Base-by-base conservation (phyloP, 2,113 vertebrate genomes). In the Deroptyus accipitrinus region DNA sequence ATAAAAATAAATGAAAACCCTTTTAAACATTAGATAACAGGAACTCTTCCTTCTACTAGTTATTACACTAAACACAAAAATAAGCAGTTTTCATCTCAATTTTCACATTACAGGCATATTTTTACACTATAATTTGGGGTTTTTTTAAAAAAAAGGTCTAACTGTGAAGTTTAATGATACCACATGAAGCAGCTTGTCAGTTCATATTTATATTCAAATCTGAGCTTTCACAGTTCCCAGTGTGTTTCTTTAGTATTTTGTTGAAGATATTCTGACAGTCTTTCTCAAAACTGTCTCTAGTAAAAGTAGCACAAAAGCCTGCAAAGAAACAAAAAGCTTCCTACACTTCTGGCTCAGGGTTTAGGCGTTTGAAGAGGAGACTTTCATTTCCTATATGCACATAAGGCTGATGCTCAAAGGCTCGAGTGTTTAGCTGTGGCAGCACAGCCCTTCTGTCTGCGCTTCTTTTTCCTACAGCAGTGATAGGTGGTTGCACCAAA, bases 141-240 rank as follows among this genome's bases (percentile, higher is more conserved):
- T 95, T 96, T 68, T 59, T 20, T 3, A 0, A 3, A 96, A 96
- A 97, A 97, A 97, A 94, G 94, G 92, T 97, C 97, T 97, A 96
- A 97, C 98, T 98, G 97, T 97, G 96, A 97, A 98, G 97, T 97
- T 97, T 97, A 98, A 97, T 98, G 97, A 97, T 96, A 97, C 96
- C 95, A 92, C 95, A 97, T 83, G 93, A 97, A 97, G 95, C 96
- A 98, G 96, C 94, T 94, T 98, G 97, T 97, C 97, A 98, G 95
- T 88, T 97, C 82, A 39, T 97, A 97, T 98, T 97, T 98, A 97
- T 97, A 86, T 97, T 97, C 91, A 94, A 94, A 94, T 94, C 91
- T 67, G 77, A 92, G 83, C 74, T 91, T 94, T 97, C 94, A 95
- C 96, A 97, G 96, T 62, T 98, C 94, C 94, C 91, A 77, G 9